These are phyloP conservation scores for Glyphotaelius pellucidus DNA, from an alignment of 2,888 invertebrate genomes.

Conservation along the genomic window DNA sequence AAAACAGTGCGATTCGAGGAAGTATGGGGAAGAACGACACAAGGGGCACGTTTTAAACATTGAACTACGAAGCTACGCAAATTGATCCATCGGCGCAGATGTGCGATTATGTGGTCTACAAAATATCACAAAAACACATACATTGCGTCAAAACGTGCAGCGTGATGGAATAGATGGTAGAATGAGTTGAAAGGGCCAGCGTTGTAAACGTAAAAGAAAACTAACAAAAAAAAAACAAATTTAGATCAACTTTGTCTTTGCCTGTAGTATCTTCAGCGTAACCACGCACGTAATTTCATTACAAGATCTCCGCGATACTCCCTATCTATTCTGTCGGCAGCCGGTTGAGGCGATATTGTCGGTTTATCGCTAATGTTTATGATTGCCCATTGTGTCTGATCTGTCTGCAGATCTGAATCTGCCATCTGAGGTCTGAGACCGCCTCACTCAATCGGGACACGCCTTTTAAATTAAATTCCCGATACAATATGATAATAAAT, in stretches of 20 bases:
- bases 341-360: background rate
- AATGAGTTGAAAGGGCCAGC: too few relatives aligned
- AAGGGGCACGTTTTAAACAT: background rate
- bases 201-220: too few relatives aligned
- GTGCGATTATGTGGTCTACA: too few relatives aligned
- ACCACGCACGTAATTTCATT: background rate
- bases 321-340: background rate
- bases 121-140: too few relatives aligned
- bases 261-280: too few relatives aligned
- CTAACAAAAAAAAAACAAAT: too few relatives aligned
- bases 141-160: too few relatives aligned
- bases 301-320: background rate
- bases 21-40: background rate
- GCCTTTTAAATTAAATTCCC: background rate
- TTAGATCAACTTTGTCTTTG: too few relatives aligned
- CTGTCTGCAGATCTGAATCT: background rate
- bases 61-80: too few relatives aligned
- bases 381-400: background rate
- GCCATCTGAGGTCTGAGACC: background rate
- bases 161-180: too few relatives aligned
- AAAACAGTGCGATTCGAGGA: background rate
- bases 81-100: too few relatives aligned
- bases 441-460: background rate
- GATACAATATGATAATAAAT: background rate
- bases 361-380: background rate